Percentiles rank a stretch among this genome's conserved stretches.
Evolutionary conservation across 2,888 invertebrate species (phyloP).

Genomic region (Cepaea hortensis): DNA sequence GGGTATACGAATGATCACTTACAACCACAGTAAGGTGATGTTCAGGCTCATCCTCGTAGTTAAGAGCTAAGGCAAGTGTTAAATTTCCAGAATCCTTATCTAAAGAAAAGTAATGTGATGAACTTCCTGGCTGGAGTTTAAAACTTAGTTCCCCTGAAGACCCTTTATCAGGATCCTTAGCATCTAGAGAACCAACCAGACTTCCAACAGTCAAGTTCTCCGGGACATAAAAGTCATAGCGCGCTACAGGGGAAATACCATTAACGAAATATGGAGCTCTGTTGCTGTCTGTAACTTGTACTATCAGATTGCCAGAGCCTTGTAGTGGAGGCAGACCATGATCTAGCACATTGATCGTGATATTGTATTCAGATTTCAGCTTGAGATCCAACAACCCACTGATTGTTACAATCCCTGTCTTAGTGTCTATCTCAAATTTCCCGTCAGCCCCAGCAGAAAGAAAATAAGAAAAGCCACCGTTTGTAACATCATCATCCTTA

Average conservation of each 20-base stretch:
- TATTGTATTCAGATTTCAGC: constrained; percentile 38
- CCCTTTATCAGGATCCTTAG: constrained; percentile 52
- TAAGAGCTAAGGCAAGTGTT: constrained; percentile 32
- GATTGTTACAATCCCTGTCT: constrained; percentile 48
- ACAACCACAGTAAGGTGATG: constrained; percentile 43
- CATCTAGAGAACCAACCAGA: constrained; percentile 45
- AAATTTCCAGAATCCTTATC: constrained; percentile 42
- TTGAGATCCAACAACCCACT: constrained; percentile 49
- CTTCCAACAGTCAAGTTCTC: constrained; percentile 47
- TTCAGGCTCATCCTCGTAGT: constrained; percentile 39
- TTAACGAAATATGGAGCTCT: constrained; percentile 50
- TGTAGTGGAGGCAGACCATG: constrained; percentile 50
- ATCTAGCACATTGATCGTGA: constrained; percentile 51
- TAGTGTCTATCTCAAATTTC: constrained; percentile 51
- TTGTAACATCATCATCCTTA: constrained; percentile 48
- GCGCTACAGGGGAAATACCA: background rate
- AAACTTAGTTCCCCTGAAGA: constrained; percentile 49
- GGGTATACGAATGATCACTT: constrained; percentile 49
- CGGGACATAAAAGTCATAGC: constrained; percentile 46
- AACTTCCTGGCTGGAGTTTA: constrained; percentile 15
- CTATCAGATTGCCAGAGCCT: constrained; percentile 31
- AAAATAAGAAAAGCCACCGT: constrained; percentile 51
- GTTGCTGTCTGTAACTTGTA: constrained; percentile 52
- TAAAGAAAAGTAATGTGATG: constrained; percentile 25
- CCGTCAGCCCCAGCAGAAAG: constrained; percentile 48